A percentile compares a stretch with the other conserved stretches of the same genome.
These are phyloP conservation scores for Zygogramma bicolorata DNA, from an alignment of 2,888 invertebrate species.

Conservation along the genomic window DNA sequence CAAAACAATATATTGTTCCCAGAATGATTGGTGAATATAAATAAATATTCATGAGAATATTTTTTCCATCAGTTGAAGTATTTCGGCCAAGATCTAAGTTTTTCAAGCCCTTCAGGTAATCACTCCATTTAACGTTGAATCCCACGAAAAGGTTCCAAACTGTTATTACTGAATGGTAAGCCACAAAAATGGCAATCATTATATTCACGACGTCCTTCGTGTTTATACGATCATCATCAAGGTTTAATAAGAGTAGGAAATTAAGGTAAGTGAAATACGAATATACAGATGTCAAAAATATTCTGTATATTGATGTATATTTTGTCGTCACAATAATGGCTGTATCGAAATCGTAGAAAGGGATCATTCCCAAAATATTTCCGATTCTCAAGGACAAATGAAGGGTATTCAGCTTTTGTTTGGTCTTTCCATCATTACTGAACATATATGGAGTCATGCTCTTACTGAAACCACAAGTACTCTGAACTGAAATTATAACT, in stretches of 20 bases:
- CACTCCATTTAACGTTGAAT: not conserved
- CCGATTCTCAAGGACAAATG: not conserved
- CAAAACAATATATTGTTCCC: not conserved
- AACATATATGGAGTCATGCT: not conserved
- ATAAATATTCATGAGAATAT: not conserved
- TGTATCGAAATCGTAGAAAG: not conserved
- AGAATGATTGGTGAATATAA: not conserved
- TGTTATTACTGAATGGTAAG: not conserved
- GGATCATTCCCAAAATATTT: not conserved
- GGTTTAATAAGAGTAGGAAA: not conserved
- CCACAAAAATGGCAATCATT: not conserved
- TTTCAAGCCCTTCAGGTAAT: not conserved
- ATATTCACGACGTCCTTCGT: not conserved
- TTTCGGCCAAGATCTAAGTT: not conserved
- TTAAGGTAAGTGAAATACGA: not conserved
- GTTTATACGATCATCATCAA: not conserved
- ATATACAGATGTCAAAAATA: not conserved
- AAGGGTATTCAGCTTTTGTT: not conserved
- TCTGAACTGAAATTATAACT: not conserved
- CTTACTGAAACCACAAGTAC: not conserved
- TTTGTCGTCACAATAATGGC: not conserved
- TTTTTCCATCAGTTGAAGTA: not conserved
- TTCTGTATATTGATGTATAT: not conserved
- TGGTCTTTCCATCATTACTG: not conserved
- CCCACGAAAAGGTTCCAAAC: not conserved